These are phyloP conservation scores for Petrolisthes cinctipes DNA, from an alignment of 2,888 invertebrate species.

Conservation along the genomic window DNA sequence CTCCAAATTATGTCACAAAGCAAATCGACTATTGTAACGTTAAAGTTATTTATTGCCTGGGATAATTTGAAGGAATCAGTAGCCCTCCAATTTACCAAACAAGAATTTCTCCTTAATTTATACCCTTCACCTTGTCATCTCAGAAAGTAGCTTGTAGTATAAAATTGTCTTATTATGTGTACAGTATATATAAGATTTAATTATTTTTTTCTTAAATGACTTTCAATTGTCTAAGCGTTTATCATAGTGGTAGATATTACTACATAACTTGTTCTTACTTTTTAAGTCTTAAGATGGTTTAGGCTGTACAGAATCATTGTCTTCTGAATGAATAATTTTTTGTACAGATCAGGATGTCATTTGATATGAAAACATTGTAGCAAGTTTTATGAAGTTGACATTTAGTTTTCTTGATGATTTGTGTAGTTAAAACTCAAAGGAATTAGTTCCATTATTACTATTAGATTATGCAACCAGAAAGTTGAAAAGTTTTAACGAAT, in stretches of 20 bases:
- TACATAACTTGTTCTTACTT: constrained; percentile 12
- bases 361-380: constrained; percentile 36
- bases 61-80: too few relatives aligned
- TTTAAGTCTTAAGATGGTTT: background rate
- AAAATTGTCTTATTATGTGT: constrained; percentile 22
- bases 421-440: background rate
- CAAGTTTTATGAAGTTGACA: constrained; percentile 28
- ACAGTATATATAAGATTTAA: background rate
- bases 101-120: constrained; percentile 16
- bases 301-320: background rate
- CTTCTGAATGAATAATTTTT: background rate
- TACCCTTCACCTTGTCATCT: constrained; percentile 33
- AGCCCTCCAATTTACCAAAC: too few relatives aligned
- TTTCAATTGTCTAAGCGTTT: too few relatives aligned
- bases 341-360: constrained; percentile 14
- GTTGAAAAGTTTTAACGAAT: background rate
- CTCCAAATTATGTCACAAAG: too few relatives aligned
- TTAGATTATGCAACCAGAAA: constrained; percentile 6
- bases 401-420: constrained; percentile 28
- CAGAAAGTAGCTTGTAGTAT: constrained; percentile 45
- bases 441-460: background rate
- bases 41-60: background rate
- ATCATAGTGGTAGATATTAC: constrained; percentile 25
- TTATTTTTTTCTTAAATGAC: background rate
- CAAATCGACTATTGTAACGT: too few relatives aligned